A percentile compares a stretch with the other conserved stretches of the same genome.
phyloP scores from a whole-genome alignment of 2,113 vertebrate species.

The Toxostoma redivivum region DNA sequence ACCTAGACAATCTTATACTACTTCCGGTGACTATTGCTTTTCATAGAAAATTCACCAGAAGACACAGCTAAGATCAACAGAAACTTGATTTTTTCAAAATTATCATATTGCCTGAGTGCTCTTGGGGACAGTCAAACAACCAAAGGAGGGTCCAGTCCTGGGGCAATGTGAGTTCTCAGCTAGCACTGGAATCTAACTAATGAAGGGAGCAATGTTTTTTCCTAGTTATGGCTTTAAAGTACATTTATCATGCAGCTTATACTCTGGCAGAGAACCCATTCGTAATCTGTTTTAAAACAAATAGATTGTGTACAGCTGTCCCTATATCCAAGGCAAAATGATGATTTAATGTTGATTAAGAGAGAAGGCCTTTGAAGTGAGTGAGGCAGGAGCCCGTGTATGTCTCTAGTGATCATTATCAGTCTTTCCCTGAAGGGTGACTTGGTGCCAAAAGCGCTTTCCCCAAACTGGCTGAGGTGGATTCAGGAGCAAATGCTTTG shows the following conservation, averaged over 20 bases:
- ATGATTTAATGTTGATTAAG: constrained; percentile 84
- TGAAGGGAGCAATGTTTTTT: constrained; percentile 18
- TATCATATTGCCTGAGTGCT: background rate
- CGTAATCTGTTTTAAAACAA: constrained; percentile 83
- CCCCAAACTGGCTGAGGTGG: constrained; percentile 74
- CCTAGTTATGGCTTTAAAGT: constrained; percentile 55
- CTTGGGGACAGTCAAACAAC: background rate
- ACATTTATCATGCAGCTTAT: constrained; percentile 56
- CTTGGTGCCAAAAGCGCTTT: constrained; percentile 79
- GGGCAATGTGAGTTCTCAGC: background rate
- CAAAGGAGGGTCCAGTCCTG: background rate
- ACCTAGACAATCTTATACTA: background rate
- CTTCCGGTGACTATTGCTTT: background rate
- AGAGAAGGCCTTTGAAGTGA: constrained; percentile 80
- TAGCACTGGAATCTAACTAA: background rate
- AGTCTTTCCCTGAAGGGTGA: constrained; percentile 76
- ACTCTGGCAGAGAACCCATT: constrained; percentile 68
- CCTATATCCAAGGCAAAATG: constrained; percentile 72
- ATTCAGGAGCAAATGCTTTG: constrained; percentile 77
- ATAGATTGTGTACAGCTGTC: constrained; percentile 83
- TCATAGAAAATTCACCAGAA: background rate
- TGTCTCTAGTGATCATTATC: constrained; percentile 80
- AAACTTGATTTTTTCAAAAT: background rate
- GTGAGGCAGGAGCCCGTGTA: constrained; percentile 69
- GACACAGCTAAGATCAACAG: background rate